Percentiles rank a stretch among this genome's conserved stretches.
These are phyloP conservation scores for Hetaerina titia DNA, from an alignment of 2,888 invertebrate species.

Conservation along the genomic window DNA sequence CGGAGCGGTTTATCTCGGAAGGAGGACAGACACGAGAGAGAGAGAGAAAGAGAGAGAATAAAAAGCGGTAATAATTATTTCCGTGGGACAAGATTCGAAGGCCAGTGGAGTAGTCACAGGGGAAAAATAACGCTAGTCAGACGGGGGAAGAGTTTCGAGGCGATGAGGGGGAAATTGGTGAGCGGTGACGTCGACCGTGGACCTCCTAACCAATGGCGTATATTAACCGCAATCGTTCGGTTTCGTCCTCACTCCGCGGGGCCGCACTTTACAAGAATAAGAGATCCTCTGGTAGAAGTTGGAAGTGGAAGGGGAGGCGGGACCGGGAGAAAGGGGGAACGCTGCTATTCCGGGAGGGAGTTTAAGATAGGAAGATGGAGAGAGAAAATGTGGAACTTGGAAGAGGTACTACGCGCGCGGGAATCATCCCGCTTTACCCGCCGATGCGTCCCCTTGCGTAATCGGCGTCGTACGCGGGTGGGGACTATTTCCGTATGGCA, in stretches of 20 bases:
- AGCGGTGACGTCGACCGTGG: neutral
- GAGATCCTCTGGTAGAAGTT: neutral
- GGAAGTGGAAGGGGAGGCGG: neutral
- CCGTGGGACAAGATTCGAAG: neutral
- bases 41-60: neutral
- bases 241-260: neutral
- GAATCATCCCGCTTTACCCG: neutral
- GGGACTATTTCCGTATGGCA: neutral
- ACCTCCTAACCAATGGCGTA: neutral
- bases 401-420: neutral
- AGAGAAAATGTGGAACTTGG: neutral
- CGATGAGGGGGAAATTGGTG: neutral
- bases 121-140: neutral
- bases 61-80: neutral
- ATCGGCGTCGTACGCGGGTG: neutral
- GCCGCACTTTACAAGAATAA: constrained; percentile 1
- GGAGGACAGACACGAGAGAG: neutral
- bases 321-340: neutral
- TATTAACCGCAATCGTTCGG: neutral
- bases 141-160: neutral
- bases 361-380: neutral
- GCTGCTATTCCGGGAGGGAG: constrained; percentile 3
- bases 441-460: neutral
- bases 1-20: neutral
- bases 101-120: neutral